phyloP scores from a whole-genome alignment of 2,888 invertebrate species.

The Meandrusa payeni region DNA sequence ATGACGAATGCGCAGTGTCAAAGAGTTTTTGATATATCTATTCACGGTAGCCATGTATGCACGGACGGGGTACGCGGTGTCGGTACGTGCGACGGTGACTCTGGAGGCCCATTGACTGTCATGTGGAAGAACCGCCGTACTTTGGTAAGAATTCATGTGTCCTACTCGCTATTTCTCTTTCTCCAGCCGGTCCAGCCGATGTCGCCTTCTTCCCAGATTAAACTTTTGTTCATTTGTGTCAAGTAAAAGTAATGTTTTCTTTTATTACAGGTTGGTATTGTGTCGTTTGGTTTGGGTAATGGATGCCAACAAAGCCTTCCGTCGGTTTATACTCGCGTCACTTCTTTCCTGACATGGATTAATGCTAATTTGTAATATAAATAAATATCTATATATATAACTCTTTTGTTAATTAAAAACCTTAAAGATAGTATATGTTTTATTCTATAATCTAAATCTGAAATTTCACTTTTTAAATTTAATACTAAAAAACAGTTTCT shows the following conservation, averaged over 20 bases:
- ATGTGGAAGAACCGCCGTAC: conserved; percentile 41
- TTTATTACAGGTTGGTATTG: conserved; percentile 46
- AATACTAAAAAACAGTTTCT: no score
- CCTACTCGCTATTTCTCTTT: no score
- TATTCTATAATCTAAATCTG: no score
- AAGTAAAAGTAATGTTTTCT: not conserved
- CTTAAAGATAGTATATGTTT: no score
- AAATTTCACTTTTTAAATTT: no score
- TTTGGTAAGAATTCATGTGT: no score
- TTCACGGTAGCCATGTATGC: conserved; percentile 68
- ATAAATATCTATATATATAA: no score
- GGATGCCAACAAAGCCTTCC: conserved; percentile 50
- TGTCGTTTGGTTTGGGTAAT: conserved; percentile 46
- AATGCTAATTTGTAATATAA: conserved; percentile 40
- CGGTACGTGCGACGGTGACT: conserved; percentile 74
- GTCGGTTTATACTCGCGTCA: conserved; percentile 56
- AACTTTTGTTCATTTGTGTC: no score
- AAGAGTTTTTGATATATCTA: conserved; percentile 48
- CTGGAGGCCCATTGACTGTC: conserved; percentile 59
- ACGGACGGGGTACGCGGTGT: conserved; percentile 55
- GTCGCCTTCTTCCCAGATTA: not conserved
- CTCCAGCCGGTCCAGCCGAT: no score
- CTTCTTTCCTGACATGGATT: conserved; percentile 53
- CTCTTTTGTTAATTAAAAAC: no score
- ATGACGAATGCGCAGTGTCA: conserved; percentile 65